A percentile compares a stretch with the other conserved stretches of the same genome.
phyloP scores from a whole-genome alignment of 23 tunicate genomes.

The Phallusia fumigata region DNA sequence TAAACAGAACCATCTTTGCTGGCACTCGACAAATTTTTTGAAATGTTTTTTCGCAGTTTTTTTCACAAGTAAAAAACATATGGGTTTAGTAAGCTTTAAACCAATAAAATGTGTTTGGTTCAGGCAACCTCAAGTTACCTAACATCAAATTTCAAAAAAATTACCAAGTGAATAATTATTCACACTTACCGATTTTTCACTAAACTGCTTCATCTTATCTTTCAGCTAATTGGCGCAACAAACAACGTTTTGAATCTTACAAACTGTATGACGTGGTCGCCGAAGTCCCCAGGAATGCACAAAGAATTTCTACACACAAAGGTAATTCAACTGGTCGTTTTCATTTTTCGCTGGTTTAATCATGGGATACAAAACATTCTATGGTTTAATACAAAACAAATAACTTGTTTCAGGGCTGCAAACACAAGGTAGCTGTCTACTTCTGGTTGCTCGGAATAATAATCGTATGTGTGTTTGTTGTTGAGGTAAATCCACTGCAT shows the following conservation, averaged over 20 bases:
- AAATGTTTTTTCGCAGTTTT: too few species aligned
- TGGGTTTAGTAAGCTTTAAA: too few species aligned
- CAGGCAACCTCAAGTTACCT: too few species aligned
- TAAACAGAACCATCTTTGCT: too few species aligned
- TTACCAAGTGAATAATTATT: background rate
- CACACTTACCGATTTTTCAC: background rate
- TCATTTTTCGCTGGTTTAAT: too few species aligned
- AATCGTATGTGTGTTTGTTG: conserved; percentile 18
- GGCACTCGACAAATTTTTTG: too few species aligned
- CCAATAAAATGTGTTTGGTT: too few species aligned
- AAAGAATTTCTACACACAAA: conserved; percentile 4
- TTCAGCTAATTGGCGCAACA: conserved; percentile 8
- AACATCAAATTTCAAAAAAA: background rate
- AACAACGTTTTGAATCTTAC: background rate
- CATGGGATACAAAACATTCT: too few species aligned
- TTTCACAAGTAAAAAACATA: too few species aligned
- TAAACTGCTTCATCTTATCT: too few species aligned
- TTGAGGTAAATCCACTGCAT: conserved; percentile 13
- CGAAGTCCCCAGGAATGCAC: conserved; percentile 7
- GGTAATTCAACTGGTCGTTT: too few species aligned
- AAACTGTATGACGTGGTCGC: conserved; percentile 11
- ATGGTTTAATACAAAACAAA: too few species aligned
- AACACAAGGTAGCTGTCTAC: conserved; percentile 15
- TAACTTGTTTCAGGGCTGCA: conserved; percentile 38
- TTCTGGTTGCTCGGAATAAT: conserved; percentile 24